Evolutionary conservation across 2,888 invertebrate genomes (phyloP).

Genomic region (Biston stratarius): DNA sequence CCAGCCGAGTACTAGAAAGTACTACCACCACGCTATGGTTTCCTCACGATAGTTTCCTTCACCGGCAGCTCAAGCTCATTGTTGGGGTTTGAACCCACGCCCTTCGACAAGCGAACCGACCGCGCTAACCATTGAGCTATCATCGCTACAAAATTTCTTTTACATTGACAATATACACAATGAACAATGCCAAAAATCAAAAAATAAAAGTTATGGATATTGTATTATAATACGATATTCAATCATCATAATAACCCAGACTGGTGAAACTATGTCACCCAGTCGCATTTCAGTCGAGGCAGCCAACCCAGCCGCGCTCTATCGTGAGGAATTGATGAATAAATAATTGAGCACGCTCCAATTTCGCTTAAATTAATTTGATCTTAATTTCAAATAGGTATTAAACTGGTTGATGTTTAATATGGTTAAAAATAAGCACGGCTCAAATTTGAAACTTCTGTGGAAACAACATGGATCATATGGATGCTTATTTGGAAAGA

Average conservation of each 20-base stretch:
- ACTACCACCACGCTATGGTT: too few species aligned
- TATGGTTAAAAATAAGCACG: slow-evolving; percentile 16
- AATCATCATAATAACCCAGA: slow-evolving; percentile 15
- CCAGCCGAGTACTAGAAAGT: too few species aligned
- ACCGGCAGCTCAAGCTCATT: too few species aligned
- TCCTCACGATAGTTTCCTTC: too few species aligned
- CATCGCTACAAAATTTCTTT: too few species aligned
- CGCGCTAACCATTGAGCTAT: too few species aligned
- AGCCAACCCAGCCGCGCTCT: slow-evolving; percentile 29
- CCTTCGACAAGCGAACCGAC: too few species aligned
- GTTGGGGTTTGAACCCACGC: too few species aligned
- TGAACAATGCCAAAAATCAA: neutral
- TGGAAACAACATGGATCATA: too few species aligned
- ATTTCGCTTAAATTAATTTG: slow-evolving; percentile 41
- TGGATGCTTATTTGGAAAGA: too few species aligned
- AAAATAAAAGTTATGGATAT: neutral
- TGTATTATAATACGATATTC: too few species aligned
- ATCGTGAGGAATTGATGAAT: slow-evolving; percentile 47
- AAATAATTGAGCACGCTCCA: slow-evolving; percentile 44
- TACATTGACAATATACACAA: neutral
- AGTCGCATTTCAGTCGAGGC: slow-evolving; percentile 15
- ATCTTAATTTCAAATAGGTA: slow-evolving; percentile 30
- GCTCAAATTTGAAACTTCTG: neutral
- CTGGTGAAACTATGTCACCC: slow-evolving; percentile 46
- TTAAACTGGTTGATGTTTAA: slow-evolving; percentile 24